A percentile compares a stretch with the other conserved stretches of the same genome.
Conservation (phyloP, 2,888 invertebrate genomes). For the Chouioia cunea region DNA sequence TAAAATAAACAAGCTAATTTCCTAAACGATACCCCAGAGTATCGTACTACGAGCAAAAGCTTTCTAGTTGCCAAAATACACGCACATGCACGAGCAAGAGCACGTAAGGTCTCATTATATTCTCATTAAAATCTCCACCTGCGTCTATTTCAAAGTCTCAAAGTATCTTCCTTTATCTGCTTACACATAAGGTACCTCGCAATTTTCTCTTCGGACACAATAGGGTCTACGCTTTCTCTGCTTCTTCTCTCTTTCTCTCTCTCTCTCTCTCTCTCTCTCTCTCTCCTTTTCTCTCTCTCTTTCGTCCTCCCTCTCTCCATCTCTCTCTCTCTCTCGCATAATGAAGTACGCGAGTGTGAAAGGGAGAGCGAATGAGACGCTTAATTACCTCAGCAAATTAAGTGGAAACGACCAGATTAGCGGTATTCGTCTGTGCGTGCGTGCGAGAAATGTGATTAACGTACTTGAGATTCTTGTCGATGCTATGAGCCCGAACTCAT, state of each 20-base stretch:
- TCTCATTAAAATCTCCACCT: slow-evolving; percentile 11
- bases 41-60: too few relatives aligned
- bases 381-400: slow-evolving; percentile 67
- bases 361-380: slow-evolving; percentile 59
- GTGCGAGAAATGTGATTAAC: not conserved
- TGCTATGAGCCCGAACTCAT: slow-evolving; percentile 18
- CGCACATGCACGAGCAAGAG: not conserved
- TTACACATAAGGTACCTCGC: slow-evolving; percentile 49
- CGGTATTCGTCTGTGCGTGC: slow-evolving; percentile 55
- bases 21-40: too few relatives aligned
- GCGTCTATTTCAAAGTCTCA: slow-evolving; percentile 17
- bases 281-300: slow-evolving; percentile 36
- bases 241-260: too few relatives aligned
- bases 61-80: slow-evolving; percentile 1
- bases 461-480: slow-evolving; percentile 13
- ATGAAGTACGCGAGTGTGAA: slow-evolving; percentile 56
- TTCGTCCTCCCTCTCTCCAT: slow-evolving; percentile 45
- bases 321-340: slow-evolving; percentile 53
- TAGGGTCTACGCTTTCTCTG: slow-evolving; percentile 49
- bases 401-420: slow-evolving; percentile 67
- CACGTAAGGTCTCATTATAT: not conserved
- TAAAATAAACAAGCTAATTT: too few relatives aligned
- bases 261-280: slow-evolving; percentile 39
- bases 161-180: slow-evolving; percentile 17
- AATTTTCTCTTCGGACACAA: slow-evolving; percentile 59